Base-by-base conservation (phyloP, 2,113 vertebrate species). In the Electrona antarctica region DNA sequence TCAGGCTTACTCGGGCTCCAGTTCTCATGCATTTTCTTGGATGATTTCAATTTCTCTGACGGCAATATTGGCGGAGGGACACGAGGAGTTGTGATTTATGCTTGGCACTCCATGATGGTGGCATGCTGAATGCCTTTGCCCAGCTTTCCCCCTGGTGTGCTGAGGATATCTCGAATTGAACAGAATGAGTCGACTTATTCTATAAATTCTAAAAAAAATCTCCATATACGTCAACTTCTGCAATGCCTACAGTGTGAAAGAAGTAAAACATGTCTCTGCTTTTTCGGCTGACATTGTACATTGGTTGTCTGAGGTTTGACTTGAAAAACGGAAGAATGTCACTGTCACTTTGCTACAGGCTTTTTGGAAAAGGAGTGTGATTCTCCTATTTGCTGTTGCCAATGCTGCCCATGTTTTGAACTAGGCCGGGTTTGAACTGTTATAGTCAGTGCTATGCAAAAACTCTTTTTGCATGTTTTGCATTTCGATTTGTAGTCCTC, bases 111-210 rank as follows among this genome's bases (percentile, higher is more conserved):
- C 67, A 78, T 72, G 13, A 9, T 56, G 13, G 65, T 79, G 67
- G 54, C 15, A 29, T 8, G 67, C 60, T 64, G 70, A 72, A 21
- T 54, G 55, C 61, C 61, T 77, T 67, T 21, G 66, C 67, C 33
- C 14, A 54, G 11, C 41, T 57, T 41, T 1, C 29, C 47, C 29
- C 66, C 45, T 10, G 50, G 61, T 51, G 75, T 81, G 81, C 75
- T 11, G 45, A 74, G 84, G 80, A 80, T 76, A 75, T 73, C 71
- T 86, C 73, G 76, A 84, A 89, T 85, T 76, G 79, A 76, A 74
- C 69, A 69, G 78, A 85, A 86, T 74, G 77, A 70, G 64, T 85
- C 56, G 11, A 71, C 73, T 78, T 72, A 69, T 82, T 71, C 57
- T 76, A 74, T 72, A 77, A 80, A 86, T 80, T 33, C 21, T 21